phyloP scores from a whole-genome alignment of 1,140 invertebrate genomes.

The Drosophila parabipectinata region DNA sequence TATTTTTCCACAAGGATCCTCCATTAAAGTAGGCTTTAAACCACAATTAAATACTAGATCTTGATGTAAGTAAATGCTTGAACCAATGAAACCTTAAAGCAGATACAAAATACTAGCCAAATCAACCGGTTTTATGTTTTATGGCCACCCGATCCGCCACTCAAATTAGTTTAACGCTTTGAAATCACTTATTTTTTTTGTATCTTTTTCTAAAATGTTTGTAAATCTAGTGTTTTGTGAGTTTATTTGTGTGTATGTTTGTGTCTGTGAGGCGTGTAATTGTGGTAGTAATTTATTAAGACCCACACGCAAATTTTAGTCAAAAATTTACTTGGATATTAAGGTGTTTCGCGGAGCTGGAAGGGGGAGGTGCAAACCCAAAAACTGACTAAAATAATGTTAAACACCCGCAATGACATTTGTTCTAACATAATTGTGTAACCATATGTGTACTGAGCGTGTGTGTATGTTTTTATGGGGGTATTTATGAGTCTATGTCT shows the following conservation, averaged over 20 bases:
- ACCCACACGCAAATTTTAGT: conserved; percentile 71
- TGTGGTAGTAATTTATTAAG: conserved; percentile 57
- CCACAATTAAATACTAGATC: conserved; percentile 26
- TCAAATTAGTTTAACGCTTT: conserved; percentile 71
- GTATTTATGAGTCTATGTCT: conserved; percentile 35
- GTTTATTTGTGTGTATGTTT: conserved; percentile 36
- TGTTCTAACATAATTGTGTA: conserved; percentile 29
- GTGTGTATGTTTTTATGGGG: conserved; percentile 19
- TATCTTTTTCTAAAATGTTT: conserved; percentile 33
- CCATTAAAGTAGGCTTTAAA: conserved; percentile 6
- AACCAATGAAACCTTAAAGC: conserved; percentile 57
- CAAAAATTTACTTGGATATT: conserved; percentile 51
- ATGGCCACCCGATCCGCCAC: conserved; percentile 47
- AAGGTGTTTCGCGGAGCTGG: conserved; percentile 35
- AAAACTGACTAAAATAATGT: conserved; percentile 61
- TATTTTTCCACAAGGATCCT: conserved; percentile 1
- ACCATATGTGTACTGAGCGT: conserved; percentile 25
- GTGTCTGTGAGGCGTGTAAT: conserved; percentile 35
- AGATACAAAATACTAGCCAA: conserved; percentile 28
- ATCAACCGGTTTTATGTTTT: conserved; percentile 64
- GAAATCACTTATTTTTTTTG: conserved; percentile 49
- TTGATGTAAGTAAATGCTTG: conserved; percentile 40
- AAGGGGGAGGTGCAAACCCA: conserved; percentile 26
- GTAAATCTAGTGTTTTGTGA: conserved; percentile 27
- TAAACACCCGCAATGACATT: conserved; percentile 60